Conservation (phyloP, 2,888 invertebrate species). For the Lepidochitona cinerea region DNA sequence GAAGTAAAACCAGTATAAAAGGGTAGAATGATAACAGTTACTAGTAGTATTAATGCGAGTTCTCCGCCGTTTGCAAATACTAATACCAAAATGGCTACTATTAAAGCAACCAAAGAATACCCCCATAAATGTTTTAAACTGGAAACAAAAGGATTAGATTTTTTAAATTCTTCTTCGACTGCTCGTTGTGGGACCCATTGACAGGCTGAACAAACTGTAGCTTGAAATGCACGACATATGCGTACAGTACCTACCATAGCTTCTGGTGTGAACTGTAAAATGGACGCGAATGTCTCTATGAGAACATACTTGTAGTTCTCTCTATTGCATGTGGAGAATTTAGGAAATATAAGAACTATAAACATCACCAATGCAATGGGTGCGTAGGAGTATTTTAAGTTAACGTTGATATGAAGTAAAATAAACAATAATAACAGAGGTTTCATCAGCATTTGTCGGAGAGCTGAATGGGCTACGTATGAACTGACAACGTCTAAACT, state of each 20-base stretch:
- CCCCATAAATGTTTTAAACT: conserved; percentile 59
- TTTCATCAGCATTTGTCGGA: conserved; percentile 61
- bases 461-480: conserved; percentile 58
- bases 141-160: conserved; percentile 55
- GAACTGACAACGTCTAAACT: conserved; percentile 55
- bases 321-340: conserved; percentile 53
- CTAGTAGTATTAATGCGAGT: conserved; percentile 47
- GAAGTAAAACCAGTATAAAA: conserved; percentile 59
- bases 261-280: conserved; percentile 61
- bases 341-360: conserved; percentile 58
- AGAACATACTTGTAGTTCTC: conserved; percentile 53
- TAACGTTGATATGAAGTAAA: conserved; percentile 49
- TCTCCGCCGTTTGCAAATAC: conserved; percentile 42
- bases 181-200: conserved; percentile 61
- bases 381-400: conserved; percentile 48
- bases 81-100: conserved; percentile 40
- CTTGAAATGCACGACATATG: conserved; percentile 51
- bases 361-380: conserved; percentile 57
- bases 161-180: conserved; percentile 58
- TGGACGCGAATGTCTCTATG: conserved; percentile 56
- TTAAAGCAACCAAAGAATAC: conserved; percentile 49
- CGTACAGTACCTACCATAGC: conserved; percentile 59
- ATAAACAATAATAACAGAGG: conserved; percentile 53
- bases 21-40: conserved; percentile 48
- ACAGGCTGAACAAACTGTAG: conserved; percentile 48